Evolutionary conservation across 1,140 invertebrate species (phyloP).

Genomic region (Ceratosolen solmsi): DNA sequence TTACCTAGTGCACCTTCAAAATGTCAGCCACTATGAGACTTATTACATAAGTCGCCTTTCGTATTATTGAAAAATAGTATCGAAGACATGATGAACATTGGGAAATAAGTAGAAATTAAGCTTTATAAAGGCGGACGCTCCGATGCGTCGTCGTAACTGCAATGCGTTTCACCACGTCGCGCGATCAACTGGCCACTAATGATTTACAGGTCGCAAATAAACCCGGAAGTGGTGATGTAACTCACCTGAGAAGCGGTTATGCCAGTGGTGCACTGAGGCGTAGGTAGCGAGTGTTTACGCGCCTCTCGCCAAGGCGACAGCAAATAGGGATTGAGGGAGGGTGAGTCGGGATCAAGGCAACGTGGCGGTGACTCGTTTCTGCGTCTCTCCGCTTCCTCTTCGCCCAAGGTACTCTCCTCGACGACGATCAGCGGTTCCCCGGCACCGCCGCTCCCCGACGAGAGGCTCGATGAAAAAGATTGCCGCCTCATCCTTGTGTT

Average conservation of each 20-base stretch:
- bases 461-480: conserved; percentile 63
- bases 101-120: no score
- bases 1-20: no score
- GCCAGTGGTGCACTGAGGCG: conserved; percentile 85
- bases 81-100: no score
- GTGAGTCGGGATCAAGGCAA: conserved; percentile 82
- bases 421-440: conserved; percentile 85
- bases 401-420: conserved; percentile 79
- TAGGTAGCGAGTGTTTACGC: conserved; percentile 86
- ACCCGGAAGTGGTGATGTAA: background rate
- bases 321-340: conserved; percentile 82
- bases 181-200: conserved; percentile 1
- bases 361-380: conserved; percentile 74
- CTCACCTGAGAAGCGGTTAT: conserved; percentile 86
- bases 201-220: no score
- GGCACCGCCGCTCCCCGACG: conserved; percentile 55
- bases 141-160: background rate
- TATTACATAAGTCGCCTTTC: no score
- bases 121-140: no score
- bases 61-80: no score
- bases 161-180: background rate
- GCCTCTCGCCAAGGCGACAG: conserved; percentile 84
- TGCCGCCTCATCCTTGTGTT: conserved; percentile 64
- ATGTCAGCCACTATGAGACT: no score
- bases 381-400: conserved; percentile 78